Percentiles rank a stretch among this genome's conserved stretches.
Conservation (phyloP, 2,113 vertebrate genomes). For the Sisor rabdophorus region DNA sequence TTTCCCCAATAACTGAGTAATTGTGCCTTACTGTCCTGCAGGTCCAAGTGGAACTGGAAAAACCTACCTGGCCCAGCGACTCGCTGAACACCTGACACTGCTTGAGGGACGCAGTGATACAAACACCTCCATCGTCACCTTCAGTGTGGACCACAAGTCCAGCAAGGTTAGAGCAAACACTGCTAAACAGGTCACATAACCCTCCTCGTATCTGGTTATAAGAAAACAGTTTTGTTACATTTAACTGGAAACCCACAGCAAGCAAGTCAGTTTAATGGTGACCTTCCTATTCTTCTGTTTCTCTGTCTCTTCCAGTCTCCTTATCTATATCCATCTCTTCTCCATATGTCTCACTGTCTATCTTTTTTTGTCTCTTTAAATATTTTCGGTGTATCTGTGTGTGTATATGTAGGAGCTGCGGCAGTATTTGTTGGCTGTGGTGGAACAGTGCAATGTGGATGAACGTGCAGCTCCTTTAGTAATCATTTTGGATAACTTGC, state of each 20-base stretch:
- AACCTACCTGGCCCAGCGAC: constrained; percentile 87
- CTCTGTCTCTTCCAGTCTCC: too few relatives aligned
- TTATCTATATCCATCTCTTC: neutral
- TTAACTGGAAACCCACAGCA: neutral
- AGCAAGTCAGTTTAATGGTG: neutral
- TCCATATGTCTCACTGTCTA: too few relatives aligned
- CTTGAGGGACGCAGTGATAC: constrained; percentile 78
- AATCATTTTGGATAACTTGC: constrained; percentile 93
- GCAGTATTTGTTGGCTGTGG: constrained; percentile 89
- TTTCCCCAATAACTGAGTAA: too few relatives aligned
- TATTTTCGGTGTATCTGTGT: neutral
- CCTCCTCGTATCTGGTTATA: neutral
- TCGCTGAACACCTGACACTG: constrained; percentile 82
- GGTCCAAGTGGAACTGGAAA: constrained; percentile 95
- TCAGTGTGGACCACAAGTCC: constrained; percentile 96
- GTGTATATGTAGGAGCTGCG: constrained; percentile 77
- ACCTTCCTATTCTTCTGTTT: neutral
- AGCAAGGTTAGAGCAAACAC: constrained; percentile 77
- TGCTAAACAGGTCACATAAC: neutral
- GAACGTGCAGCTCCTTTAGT: constrained; percentile 83
- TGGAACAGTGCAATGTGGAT: constrained; percentile 86
- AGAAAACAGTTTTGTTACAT: neutral
- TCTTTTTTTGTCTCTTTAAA: too few relatives aligned
- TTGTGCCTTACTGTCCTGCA: constrained; percentile 28
- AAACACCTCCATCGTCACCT: constrained; percentile 83